phyloP scores from a whole-genome alignment of 2,797 vertebrate genomes.

The Schizopygopsis pylzovi region DNA sequence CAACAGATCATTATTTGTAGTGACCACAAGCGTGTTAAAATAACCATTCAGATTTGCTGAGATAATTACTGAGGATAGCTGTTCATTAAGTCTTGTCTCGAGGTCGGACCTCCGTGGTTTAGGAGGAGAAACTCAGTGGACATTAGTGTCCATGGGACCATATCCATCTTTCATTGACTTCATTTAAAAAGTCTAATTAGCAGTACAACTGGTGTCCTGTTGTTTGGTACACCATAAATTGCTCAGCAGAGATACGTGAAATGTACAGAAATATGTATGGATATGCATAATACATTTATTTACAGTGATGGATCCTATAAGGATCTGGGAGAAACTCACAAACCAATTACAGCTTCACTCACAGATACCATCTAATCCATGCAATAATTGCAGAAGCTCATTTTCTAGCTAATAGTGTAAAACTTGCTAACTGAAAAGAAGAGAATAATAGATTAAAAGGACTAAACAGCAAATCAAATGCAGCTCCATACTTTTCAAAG shows the following conservation, averaged over 20 bases:
- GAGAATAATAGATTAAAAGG: neutral
- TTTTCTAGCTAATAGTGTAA: neutral
- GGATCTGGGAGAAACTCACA: neutral
- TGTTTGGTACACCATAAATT: neutral
- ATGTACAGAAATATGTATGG: neutral
- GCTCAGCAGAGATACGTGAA: neutral
- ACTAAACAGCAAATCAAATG: neutral
- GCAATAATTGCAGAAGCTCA: neutral
- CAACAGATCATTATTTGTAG: neutral
- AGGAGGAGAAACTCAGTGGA: neutral
- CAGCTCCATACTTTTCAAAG: neutral
- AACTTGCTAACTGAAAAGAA: neutral
- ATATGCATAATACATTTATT: neutral
- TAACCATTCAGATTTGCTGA: neutral
- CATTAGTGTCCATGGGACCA: neutral
- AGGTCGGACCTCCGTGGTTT: neutral
- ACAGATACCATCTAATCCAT: neutral
- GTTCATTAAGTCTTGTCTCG: neutral
- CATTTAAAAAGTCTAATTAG: neutral
- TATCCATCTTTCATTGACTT: conserved; percentile 9
- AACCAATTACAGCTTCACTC: neutral
- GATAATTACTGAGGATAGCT: neutral
- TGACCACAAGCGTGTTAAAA: neutral
- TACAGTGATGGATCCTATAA: neutral
- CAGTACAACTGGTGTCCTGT: neutral